Percentiles rank a stretch among this genome's conserved stretches.
Conservation (phyloP, 2,888 invertebrate species). For the Fragum whitleyi region DNA sequence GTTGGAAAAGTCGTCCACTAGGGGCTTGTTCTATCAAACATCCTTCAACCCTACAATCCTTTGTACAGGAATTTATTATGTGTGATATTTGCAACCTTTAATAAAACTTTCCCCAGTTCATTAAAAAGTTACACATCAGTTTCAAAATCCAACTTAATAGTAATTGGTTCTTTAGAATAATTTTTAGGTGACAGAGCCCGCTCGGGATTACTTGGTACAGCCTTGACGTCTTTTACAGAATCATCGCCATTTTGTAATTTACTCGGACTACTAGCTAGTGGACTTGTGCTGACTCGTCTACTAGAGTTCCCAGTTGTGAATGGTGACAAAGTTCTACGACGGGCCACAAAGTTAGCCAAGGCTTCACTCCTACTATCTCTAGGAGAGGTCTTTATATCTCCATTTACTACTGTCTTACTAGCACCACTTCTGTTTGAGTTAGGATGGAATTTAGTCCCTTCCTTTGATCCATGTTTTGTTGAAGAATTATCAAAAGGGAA, state of each 20-base stretch:
- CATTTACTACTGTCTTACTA: not conserved
- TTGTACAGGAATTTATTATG: no score
- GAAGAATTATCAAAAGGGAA: constrained; percentile 19
- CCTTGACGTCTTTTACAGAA: not conserved
- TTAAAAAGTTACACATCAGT: not conserved
- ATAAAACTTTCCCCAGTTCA: no score
- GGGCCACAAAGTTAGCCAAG: constrained; percentile 57
- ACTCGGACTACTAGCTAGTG: not conserved
- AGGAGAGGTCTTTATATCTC: not conserved
- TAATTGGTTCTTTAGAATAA: constrained; percentile 47
- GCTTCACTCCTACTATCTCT: constrained; percentile 35
- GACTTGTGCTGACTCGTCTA: constrained; percentile 12
- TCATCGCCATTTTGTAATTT: not conserved
- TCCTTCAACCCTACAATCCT: no score
- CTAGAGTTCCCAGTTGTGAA: not conserved
- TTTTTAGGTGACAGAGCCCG: constrained; percentile 18
- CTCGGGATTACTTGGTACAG: not conserved
- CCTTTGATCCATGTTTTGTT: not conserved
- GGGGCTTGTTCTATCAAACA: no score
- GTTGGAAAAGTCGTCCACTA: no score
- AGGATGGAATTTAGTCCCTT: not conserved
- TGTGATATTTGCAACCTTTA: no score
- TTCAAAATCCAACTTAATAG: constrained; percentile 46
- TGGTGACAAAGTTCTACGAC: constrained; percentile 58
- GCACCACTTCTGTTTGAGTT: not conserved